These are phyloP conservation scores for Zosterops japonicus DNA, from an alignment of 2,113 vertebrate genomes.

Conservation along the genomic window DNA sequence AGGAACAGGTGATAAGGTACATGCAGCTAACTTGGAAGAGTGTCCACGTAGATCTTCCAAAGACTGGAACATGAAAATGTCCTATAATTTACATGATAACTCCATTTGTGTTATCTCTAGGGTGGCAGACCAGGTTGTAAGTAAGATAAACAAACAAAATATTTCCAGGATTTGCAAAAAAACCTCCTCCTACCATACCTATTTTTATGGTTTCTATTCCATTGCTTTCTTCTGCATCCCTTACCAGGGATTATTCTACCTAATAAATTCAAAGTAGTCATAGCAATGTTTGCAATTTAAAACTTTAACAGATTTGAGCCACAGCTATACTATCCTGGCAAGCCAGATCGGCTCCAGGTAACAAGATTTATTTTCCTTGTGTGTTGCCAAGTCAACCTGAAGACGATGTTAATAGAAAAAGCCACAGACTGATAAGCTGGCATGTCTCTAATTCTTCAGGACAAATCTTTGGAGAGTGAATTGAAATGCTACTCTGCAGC, in stretches of 20 bases:
- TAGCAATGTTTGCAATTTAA: slow-evolving; percentile 36
- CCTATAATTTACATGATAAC: background rate
- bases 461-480: background rate
- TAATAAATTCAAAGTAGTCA: slow-evolving; percentile 52
- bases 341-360: slow-evolving; percentile 3
- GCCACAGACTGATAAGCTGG: slow-evolving; percentile 71
- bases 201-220: background rate
- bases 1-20: background rate
- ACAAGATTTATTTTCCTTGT: slow-evolving; percentile 71
- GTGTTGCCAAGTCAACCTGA: slow-evolving; percentile 60
- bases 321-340: background rate
- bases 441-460: slow-evolving; percentile 63
- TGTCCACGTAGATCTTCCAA: background rate
- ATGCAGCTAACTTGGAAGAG: background rate
- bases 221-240: background rate
- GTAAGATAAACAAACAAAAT: background rate
- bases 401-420: slow-evolving; percentile 77
- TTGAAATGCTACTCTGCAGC: slow-evolving; percentile 62
- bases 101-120: background rate
- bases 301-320: slow-evolving; percentile 48
- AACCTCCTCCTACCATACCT: background rate
- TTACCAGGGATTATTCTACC: background rate
- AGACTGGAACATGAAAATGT: background rate
- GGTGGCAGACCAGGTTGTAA: background rate
- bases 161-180: background rate